A percentile compares a stretch with the other conserved stretches of the same genome.
Evolutionary conservation across 2,113 vertebrate genomes (phyloP).

Genomic region (Vombatus ursinus): DNA sequence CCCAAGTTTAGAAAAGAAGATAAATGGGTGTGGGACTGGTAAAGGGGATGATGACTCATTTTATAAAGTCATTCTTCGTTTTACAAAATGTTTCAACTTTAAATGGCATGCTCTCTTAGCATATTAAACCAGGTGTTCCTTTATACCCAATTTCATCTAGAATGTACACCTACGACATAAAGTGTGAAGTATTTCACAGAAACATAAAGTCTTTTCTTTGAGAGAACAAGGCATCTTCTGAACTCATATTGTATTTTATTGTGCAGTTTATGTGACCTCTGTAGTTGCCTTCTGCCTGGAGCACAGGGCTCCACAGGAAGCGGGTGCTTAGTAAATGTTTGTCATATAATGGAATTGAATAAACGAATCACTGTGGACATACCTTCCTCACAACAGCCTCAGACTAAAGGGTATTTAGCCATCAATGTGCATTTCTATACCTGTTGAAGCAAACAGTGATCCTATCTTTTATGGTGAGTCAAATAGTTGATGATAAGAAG

Average conservation of each 20-base stretch:
- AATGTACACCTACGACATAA: neutral
- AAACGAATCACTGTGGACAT: neutral
- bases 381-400: neutral
- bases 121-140: constrained; percentile 4
- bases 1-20: constrained; percentile 7
- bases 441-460: neutral
- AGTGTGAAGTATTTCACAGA: neutral
- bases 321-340: neutral
- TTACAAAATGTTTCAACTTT: neutral
- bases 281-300: neutral
- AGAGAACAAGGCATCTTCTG: neutral
- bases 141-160: neutral
- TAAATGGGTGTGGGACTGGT: neutral
- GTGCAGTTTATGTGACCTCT: neutral
- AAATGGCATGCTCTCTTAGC: neutral
- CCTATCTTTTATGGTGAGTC: neutral
- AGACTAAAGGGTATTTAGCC: neutral
- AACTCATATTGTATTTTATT: neutral
- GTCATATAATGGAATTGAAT: neutral
- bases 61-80: neutral
- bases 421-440: neutral
- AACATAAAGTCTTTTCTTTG: neutral
- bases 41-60: neutral
- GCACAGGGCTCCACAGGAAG: neutral
- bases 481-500: neutral